phyloP scores from a whole-genome alignment of 1,140 invertebrate species.

The Gryon sp. region DNA sequence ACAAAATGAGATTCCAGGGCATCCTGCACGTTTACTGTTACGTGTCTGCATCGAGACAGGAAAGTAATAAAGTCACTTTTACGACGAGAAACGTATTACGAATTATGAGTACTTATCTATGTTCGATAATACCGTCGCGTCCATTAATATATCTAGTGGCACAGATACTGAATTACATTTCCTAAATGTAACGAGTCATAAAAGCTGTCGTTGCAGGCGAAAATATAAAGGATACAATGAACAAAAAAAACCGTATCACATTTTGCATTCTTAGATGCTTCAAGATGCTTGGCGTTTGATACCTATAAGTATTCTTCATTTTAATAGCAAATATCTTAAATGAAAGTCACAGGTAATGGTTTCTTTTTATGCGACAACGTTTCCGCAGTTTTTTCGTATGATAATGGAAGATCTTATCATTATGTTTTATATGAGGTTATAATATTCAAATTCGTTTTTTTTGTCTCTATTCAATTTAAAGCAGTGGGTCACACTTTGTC shows the following conservation, averaged over 20 bases:
- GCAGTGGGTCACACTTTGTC: constrained; percentile 38
- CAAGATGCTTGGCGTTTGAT: constrained; percentile 48
- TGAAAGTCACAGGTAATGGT: constrained; percentile 37
- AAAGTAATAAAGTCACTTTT: constrained; percentile 63
- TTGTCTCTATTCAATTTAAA: constrained; percentile 31
- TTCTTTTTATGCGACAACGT: constrained; percentile 31
- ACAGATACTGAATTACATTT: constrained; percentile 63
- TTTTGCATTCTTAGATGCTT: constrained; percentile 53
- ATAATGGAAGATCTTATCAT: constrained; percentile 46
- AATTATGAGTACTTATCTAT: constrained; percentile 65
- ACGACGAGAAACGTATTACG: constrained; percentile 65
- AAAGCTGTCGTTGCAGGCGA: constrained; percentile 49
- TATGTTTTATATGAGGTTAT: constrained; percentile 33
- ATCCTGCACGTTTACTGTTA: constrained; percentile 40
- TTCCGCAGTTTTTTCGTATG: constrained; percentile 8
- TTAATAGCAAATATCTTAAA: constrained; percentile 52
- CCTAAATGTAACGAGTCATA: constrained; percentile 63
- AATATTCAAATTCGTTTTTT: constrained; percentile 37
- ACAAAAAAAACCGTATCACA: constrained; percentile 58
- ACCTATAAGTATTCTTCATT: constrained; percentile 35
- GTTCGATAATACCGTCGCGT: constrained; percentile 63
- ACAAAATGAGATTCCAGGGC: constrained; percentile 45
- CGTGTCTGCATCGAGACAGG: constrained; percentile 60
- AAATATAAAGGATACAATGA: constrained; percentile 59
- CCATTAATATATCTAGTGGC: constrained; percentile 63